Base-by-base conservation (phyloP, 2,888 invertebrate genomes). In the Acleris laterana region DNA sequence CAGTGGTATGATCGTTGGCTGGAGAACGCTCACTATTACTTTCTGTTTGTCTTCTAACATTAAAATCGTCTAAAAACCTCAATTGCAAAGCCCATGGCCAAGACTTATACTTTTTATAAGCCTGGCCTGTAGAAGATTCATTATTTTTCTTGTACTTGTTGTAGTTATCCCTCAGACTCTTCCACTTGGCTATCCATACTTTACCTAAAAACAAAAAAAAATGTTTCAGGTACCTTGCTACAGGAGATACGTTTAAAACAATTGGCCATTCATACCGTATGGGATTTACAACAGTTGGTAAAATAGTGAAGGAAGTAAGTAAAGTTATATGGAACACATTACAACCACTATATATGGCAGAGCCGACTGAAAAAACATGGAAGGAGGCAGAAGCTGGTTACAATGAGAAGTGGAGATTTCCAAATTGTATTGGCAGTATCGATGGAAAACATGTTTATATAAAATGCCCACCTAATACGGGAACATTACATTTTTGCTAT, bases 71-170 rank as follows among this genome's bases (percentile, higher is more conserved):
- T 52, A 68, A 42, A 68, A 63, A 64, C 16, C 62, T 56, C 52
- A 74, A 38, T n/a, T 68, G 66, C 22, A 69, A 63, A 6, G 75
- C 60, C 74, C 74, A 75, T 1, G 72, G 75, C 74, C 74, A 75
- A 52, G 72, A 67, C 61, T 72, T 75, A 52, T 75, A 75, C 48
- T 75, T 74, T 49, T 72, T 72, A 56, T 74, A 72, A 51, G 11
- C 52, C 48, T 48, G 48, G 48, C 48, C 58, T 51, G 9, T 44
- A 1, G 51, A 62, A 48, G 48, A 48, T 19, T 48, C 48, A 48
- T 48, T 48, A 48, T 48, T n/a, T 50, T 72, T 73, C 62, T 74
- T 74, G 63, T 17, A 72, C 58, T 75, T 75, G 0, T 63, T 69
- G 62, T 58, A 75, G 58, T 72, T 75, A 60, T 74, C 75, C 59